Evolutionary conservation across 2,797 vertebrate species (phyloP), one percentile per base, ranked within the genome.

Genomic region (Cossypha polioptera): DNA sequence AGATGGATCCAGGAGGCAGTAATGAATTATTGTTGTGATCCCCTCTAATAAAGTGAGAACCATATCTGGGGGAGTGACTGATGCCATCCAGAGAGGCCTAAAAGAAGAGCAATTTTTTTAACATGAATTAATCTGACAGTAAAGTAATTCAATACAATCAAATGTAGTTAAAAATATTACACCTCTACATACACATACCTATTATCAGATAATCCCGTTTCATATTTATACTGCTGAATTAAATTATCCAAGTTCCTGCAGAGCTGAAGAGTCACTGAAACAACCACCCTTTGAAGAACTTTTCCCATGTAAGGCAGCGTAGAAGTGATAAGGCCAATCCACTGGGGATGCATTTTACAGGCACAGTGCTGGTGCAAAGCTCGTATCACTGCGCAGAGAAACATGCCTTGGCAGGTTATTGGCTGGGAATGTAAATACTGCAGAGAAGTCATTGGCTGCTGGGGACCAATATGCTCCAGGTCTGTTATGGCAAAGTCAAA

Each of bases 261-360:
- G 63, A 99, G 98, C 97, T 99, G 99, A 73, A 99, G 98, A 6
- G 99, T 99, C 95, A 99, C 99, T 4, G 99, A 99, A 86, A 99
- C 99, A 89, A 99, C 99, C 47, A 99, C 99, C 84, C 98, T 98
- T 67, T 99, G 98, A 57, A 99, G 98, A 79, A 99, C 98, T 96
- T 98, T 99, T 31, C 99, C 99, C 99, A 99, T 99, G 95, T 99
- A 99, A 36, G 99, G 99, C 96, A 99, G 98, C 18, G 99, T 99
- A 96, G 99, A 98, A 24, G 99, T 99, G 96, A 99, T 99, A 86
- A 99, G 98, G 86, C 98, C 98, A 25, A 99, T 99, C 99, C 99
- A 99, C 94, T 99, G 99, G 9, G 99, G 99, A 71, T 99, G 99
- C 99, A 99, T 99, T 97, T 99, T 99, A 96, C 99, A 99, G 7